These are phyloP conservation scores for Erpetoichthys calabaricus DNA, from an alignment of 2,797 vertebrate species.

Conservation along the genomic window DNA sequence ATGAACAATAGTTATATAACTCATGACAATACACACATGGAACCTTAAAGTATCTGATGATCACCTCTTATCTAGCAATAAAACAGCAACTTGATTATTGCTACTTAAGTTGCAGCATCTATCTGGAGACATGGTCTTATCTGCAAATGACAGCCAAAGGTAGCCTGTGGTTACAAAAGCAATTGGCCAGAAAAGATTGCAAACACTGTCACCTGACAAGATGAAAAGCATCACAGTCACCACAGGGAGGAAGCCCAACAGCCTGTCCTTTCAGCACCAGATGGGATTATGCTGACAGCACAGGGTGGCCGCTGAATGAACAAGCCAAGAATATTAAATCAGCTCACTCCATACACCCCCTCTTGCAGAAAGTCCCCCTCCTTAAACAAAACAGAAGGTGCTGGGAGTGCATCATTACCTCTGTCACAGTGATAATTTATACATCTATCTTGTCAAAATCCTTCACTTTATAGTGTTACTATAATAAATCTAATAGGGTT, in stretches of 20 bases:
- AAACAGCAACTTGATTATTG: no score
- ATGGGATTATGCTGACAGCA: conserved; percentile 64
- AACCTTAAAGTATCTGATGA: no score
- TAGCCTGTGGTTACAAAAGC: conserved; percentile 57
- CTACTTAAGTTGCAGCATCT: no score
- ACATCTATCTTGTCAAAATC: conserved; percentile 99
- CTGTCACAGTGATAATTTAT: conserved; percentile 99
- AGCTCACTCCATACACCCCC: conserved; percentile 25
- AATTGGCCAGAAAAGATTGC: conserved; percentile 60
- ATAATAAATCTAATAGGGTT: conserved; percentile 91
- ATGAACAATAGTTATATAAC: no score
- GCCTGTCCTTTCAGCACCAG: conserved; percentile 53
- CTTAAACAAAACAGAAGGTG: conserved; percentile 90
- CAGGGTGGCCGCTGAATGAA: conserved; percentile 62
- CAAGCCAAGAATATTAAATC: conserved; percentile 65
- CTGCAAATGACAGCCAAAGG: conserved; percentile 29
- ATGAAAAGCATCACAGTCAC: conserved; percentile 68
- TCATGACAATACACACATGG: no score
- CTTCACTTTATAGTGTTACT: conserved; percentile 75
- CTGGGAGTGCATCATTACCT: conserved; percentile 98
- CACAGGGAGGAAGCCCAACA: conserved; percentile 56
- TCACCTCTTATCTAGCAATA: no score
- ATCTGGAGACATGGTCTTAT: no score
- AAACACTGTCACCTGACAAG: conserved; percentile 72
- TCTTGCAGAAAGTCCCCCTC: conserved; percentile 6